Percentiles rank a stretch among this genome's conserved stretches.
Evolutionary conservation across 92 coral and sea anemone species (phyloP).

Genomic region (Bergia sp.): DNA sequence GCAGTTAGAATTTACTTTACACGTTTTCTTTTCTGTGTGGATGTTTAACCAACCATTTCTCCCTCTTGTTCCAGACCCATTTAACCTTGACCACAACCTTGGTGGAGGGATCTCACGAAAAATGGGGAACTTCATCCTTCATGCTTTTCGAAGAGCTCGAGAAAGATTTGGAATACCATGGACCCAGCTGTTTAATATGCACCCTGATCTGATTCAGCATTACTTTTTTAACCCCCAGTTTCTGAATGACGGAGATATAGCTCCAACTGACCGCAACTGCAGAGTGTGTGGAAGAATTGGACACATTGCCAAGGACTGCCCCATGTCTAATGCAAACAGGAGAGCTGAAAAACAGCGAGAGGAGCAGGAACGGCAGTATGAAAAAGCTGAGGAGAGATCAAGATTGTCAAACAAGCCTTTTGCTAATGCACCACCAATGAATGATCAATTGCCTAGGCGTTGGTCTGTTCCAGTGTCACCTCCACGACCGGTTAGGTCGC

Average conservation of each 20-base stretch:
- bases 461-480: not conserved
- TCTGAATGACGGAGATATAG: slow-evolving; percentile 76
- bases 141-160: slow-evolving; percentile 79
- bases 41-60: not conserved
- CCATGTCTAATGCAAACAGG: slow-evolving; percentile 72
- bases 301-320: slow-evolving; percentile 88
- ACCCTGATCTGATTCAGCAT: slow-evolving; percentile 41
- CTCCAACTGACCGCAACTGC: slow-evolving; percentile 93
- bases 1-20: not conserved
- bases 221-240: slow-evolving; percentile 70
- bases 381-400: slow-evolving; percentile 15
- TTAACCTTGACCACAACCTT: slow-evolving; percentile 91
- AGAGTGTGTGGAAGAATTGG: slow-evolving; percentile 91
- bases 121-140: slow-evolving; percentile 83
- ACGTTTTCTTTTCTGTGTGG: not conserved
- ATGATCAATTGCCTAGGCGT: not conserved
- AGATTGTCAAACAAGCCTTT: slow-evolving; percentile 12
- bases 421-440: not conserved
- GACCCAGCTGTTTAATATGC: slow-evolving; percentile 44
- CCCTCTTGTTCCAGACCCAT: slow-evolving; percentile 76
- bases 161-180: slow-evolving; percentile 86
- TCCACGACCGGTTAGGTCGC: not conserved
- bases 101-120: slow-evolving; percentile 86
- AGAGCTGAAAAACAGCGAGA: slow-evolving; percentile 63
- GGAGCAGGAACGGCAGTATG: slow-evolving; percentile 47